Evolutionary conservation across 2,888 invertebrate genomes (phyloP).

Genomic region (Heliconius ethilla): DNA sequence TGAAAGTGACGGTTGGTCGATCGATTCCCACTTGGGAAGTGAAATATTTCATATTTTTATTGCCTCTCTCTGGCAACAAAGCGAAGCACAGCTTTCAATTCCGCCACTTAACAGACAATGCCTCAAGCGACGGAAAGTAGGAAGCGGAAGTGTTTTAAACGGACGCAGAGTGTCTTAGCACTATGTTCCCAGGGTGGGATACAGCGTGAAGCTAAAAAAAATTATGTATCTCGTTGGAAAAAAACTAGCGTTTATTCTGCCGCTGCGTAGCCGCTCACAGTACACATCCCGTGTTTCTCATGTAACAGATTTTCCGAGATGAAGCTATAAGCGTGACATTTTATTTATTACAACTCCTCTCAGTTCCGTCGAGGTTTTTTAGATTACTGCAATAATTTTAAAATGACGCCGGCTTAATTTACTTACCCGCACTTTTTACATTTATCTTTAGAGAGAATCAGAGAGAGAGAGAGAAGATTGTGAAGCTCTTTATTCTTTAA

Average conservation of each 20-base stretch:
- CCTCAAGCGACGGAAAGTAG: no score
- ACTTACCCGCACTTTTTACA: slow-evolving; percentile 31
- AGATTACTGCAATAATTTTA: slow-evolving; percentile 64
- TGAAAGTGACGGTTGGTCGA: no score
- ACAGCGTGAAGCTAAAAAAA: neutral
- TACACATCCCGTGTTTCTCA: slow-evolving; percentile 44
- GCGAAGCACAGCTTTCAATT: no score
- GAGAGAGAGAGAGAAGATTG: neutral
- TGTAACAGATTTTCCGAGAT: slow-evolving; percentile 51
- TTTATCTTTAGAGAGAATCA: neutral
- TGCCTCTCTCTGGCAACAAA: no score
- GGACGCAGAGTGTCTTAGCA: neutral
- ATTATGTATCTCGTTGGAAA: neutral
- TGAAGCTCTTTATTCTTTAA: neutral
- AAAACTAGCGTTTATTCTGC: slow-evolving; percentile 5
- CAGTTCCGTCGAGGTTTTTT: slow-evolving; percentile 62
- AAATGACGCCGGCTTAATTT: slow-evolving; percentile 42
- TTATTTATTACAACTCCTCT: slow-evolving; percentile 64
- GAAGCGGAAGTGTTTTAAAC: no score
- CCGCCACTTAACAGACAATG: no score
- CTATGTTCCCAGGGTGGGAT: neutral
- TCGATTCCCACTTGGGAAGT: neutral
- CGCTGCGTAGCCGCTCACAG: neutral
- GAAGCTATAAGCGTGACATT: slow-evolving; percentile 61
- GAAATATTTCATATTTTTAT: neutral